Evolutionary conservation across 1,140 invertebrate species (phyloP).

Genomic region (Orchesella cincta): DNA sequence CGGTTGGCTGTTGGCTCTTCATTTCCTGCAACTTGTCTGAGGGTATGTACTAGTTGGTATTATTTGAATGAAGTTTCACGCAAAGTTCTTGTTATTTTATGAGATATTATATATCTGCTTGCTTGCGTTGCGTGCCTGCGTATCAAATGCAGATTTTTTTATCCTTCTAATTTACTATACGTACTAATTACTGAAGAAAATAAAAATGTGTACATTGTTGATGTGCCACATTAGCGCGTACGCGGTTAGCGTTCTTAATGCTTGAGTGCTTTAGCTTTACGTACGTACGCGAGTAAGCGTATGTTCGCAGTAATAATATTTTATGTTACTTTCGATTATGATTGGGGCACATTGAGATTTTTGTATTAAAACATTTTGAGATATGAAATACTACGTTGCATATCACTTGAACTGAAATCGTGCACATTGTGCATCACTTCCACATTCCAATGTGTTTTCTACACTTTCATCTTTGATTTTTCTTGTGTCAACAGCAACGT

Average conservation of each 20-base stretch:
- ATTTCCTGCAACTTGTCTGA: constrained; percentile 23
- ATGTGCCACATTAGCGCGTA: background rate
- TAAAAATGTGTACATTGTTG: background rate
- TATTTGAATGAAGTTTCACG: too few relatives aligned
- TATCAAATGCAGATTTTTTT: background rate
- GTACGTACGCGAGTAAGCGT: background rate
- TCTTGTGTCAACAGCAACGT: too few relatives aligned
- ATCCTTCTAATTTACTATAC: background rate
- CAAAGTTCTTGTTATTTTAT: background rate
- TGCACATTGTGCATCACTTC: too few relatives aligned
- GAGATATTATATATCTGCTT: background rate
- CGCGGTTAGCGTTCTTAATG: background rate
- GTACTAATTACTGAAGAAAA: constrained; percentile 18
- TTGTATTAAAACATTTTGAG: background rate
- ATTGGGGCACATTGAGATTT: background rate
- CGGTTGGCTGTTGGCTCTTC: background rate
- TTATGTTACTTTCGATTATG: background rate
- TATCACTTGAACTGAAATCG: too few relatives aligned
- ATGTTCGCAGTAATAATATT: background rate
- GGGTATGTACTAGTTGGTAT: background rate
- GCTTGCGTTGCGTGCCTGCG: too few relatives aligned
- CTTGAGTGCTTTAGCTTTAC: background rate
- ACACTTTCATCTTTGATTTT: too few relatives aligned
- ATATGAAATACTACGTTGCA: too few relatives aligned
- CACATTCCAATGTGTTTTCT: too few relatives aligned